Evolutionary conservation across 2,888 invertebrate genomes (phyloP), one percentile per base, ranked within the genome.

Genomic region (Drosophila koepferae): DNA sequence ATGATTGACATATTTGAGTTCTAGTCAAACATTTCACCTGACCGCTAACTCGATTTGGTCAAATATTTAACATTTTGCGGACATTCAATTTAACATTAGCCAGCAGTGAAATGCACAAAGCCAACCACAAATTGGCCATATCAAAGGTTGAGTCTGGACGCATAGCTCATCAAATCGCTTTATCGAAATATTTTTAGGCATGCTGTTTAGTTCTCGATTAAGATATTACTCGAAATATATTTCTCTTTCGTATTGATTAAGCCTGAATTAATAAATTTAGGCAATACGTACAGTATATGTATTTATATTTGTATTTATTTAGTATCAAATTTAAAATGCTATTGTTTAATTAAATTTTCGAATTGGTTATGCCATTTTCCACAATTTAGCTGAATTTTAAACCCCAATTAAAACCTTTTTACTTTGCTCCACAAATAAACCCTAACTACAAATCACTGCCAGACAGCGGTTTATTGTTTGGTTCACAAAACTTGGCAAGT

Each of bases 11-110:
- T 2, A 23, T 38, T 58, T 20, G 20, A n/a, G 28, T 12, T 23
- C 18, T 18, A 31, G 20, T 55, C 4, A 46, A 14, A 23, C 49
- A 41, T 70, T 49, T 46, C 41, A 36, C 16, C 18, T 2, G 34
- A 53, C 60, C 53, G 49, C 65, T 44, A 49, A 62, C 72, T 61
- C 48, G 56, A 72, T 72, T 67, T 61, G 28, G 58, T 16, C 53
- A 78, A 72, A 71, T 71, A 64, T 69, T 81, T 43, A 53, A 63
- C 67, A 58, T 62, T 60, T 40, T 65, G 43, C 31, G 38, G 41
- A 31, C 14, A 28, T 38, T 61, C 9, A 54, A 44, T 43, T 46
- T 10, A 51, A 55, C 54, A 64, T 54, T 63, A 38, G 12, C 3
- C 38, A 23, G 23, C 63, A 36, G 44, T 9, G 10, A 48, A 51